phyloP scores from a whole-genome alignment of 1,140 invertebrate species.

The Calosoma granatense region DNA sequence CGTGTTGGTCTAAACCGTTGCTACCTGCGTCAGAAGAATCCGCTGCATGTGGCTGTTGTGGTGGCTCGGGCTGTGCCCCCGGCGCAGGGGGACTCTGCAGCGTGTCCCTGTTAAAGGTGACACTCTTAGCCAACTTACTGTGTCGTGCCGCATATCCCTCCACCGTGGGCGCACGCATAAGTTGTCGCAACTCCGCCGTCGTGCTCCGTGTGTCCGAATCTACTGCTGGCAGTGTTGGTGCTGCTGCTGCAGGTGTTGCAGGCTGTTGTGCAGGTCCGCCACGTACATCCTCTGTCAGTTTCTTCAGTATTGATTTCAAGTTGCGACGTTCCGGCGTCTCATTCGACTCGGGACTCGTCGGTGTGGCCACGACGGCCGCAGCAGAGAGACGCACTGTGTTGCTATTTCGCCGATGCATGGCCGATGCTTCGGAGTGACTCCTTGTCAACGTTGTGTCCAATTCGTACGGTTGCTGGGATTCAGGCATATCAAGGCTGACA shows the following conservation, averaged over 20 bases:
- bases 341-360: conserved; percentile 59
- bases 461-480: conserved; percentile 43
- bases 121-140: conserved; percentile 78
- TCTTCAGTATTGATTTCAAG: conserved; percentile 76
- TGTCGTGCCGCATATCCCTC: conserved; percentile 79
- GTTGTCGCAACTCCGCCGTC: conserved; percentile 47
- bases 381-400: conserved; percentile 30
- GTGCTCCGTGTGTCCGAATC: conserved; percentile 33
- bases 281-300: conserved; percentile 50
- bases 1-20: background rate
- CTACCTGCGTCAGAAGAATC: conserved; percentile 14
- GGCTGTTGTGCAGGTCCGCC: conserved; percentile 33
- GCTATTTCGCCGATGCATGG: conserved; percentile 41
- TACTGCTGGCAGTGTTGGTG: conserved; percentile 26
- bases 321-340: conserved; percentile 72
- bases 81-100: conserved; percentile 59
- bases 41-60: conserved; percentile 22
- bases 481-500: conserved; percentile 67
- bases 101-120: conserved; percentile 77
- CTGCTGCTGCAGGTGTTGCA: conserved; percentile 34
- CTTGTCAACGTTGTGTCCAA: conserved; percentile 37
- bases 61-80: conserved; percentile 34
- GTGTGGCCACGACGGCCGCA: conserved; percentile 32
- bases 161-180: conserved; percentile 69
- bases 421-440: conserved; percentile 41